Evolutionary conservation across 2,113 vertebrate genomes (phyloP).

Genomic region (Candoia aspera): DNA sequence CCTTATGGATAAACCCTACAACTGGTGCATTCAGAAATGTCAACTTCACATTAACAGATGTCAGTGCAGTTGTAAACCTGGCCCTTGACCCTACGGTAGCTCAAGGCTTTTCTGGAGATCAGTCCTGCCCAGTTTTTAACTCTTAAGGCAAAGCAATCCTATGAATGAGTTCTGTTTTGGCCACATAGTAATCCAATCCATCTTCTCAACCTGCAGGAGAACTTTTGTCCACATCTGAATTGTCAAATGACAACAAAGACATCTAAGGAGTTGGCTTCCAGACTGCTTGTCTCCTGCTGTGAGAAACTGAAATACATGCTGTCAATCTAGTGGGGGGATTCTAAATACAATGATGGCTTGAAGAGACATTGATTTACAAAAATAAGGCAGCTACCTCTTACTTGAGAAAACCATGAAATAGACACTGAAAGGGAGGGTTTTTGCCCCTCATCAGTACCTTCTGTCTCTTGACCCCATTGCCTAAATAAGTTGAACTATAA

Average conservation of each 20-base stretch:
- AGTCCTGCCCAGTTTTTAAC: background rate
- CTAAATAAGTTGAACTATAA: conserved; percentile 47
- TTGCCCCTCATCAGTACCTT: conserved; percentile 42
- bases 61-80: conserved; percentile 10
- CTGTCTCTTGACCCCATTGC: conserved; percentile 36
- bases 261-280: conserved; percentile 60
- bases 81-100: background rate
- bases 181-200: conserved; percentile 34
- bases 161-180: conserved; percentile 41
- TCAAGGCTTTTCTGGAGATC: conserved; percentile 6
- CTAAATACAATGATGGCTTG: conserved; percentile 55
- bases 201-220: conserved; percentile 61
- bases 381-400: conserved; percentile 42
- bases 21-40: background rate
- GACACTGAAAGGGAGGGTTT: conserved; percentile 55
- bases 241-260: conserved; percentile 60
- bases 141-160: background rate
- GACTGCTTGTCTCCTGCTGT: conserved; percentile 57
- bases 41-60: background rate
- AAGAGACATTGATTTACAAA: conserved; percentile 67
- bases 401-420: conserved; percentile 69
- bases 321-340: conserved; percentile 48
- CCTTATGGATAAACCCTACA: background rate
- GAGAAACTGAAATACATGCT: conserved; percentile 67
- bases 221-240: conserved; percentile 55